Conservation (phyloP, 2,888 invertebrate genomes). For the Galerucella nymphaeae region DNA sequence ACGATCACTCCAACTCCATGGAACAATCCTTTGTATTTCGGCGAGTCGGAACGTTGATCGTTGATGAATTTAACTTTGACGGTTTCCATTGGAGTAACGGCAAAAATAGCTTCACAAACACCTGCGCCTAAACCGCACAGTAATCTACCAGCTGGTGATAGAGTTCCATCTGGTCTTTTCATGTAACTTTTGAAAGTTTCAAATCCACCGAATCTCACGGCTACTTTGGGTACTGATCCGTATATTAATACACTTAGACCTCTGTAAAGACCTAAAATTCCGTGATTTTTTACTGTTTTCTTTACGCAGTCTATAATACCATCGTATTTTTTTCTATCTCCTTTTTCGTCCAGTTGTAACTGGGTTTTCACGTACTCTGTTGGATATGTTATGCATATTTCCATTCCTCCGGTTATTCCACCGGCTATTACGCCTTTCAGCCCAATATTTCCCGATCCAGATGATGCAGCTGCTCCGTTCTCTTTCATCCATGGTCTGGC, state of each 20-base stretch:
- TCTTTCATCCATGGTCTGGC: constrained; percentile 79
- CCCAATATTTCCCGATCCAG: constrained; percentile 72
- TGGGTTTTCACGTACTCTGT: constrained; percentile 99
- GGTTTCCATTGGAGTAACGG: constrained; percentile 99
- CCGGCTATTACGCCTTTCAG: constrained; percentile 90
- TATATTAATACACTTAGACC: constrained; percentile 96
- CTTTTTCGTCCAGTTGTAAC: constrained; percentile 96
- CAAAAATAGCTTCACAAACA: constrained; percentile 93
- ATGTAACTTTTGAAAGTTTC: constrained; percentile 87
- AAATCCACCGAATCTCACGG: constrained; percentile 97
- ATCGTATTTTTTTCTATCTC: constrained; percentile 79
- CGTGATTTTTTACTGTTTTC: constrained; percentile 89
- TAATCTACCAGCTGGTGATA: constrained; percentile 81
- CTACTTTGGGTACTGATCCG: constrained; percentile 98
- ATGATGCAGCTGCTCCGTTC: constrained; percentile 78
- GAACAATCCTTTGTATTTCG: constrained; percentile 91
- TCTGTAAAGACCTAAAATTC: constrained; percentile 92
- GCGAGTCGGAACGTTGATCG: constrained; percentile 92
- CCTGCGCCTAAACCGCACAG: constrained; percentile 96
- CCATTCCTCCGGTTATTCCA: constrained; percentile 97
- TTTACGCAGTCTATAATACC: constrained; percentile 92
- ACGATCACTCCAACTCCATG: constrained; percentile 92
- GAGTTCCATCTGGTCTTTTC: constrained; percentile 82
- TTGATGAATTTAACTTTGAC: constrained; percentile 99
- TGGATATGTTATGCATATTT: constrained; percentile 99